phyloP scores from a whole-genome alignment of 2,113 vertebrate species.

The Puma concolor region DNA sequence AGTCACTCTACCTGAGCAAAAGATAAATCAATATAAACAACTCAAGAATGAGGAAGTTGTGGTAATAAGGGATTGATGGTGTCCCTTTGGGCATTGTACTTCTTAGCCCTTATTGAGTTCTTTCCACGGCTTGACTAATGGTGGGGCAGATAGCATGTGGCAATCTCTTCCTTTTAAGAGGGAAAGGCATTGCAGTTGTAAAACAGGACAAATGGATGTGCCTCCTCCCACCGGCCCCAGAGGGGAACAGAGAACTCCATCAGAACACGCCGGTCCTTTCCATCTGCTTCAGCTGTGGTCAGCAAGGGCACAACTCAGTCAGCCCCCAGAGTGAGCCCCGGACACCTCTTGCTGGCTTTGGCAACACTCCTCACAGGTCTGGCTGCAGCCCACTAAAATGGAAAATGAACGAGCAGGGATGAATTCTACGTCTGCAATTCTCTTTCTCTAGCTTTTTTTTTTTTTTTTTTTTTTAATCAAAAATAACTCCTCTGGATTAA shows the following conservation, averaged over 20 bases:
- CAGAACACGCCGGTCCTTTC: constrained; percentile 37
- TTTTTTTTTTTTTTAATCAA: neutral
- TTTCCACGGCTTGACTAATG: constrained; percentile 67
- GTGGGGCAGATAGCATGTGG: constrained; percentile 61
- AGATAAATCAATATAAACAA: constrained; percentile 79
- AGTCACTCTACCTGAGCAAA: constrained; percentile 76
- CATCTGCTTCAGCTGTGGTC: constrained; percentile 26
- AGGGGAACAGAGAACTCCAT: constrained; percentile 59
- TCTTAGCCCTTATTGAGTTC: constrained; percentile 65
- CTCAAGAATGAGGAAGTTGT: constrained; percentile 66
- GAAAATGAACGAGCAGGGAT: neutral
- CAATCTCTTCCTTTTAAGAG: constrained; percentile 73
- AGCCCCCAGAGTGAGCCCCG: neutral
- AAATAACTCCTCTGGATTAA: constrained; percentile 23
- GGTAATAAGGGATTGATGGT: constrained; percentile 70
- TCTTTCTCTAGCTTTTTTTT: neutral
- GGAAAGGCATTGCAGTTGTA: constrained; percentile 53
- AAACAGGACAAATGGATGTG: constrained; percentile 74
- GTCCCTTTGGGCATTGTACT: constrained; percentile 72
- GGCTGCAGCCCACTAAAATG: neutral
- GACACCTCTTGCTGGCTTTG: neutral
- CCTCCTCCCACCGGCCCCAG: constrained; percentile 70
- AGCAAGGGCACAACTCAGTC: constrained; percentile 8
- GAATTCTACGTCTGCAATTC: neutral
- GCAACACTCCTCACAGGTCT: neutral